These are phyloP conservation scores for Catocala sponsa DNA, from an alignment of 2,888 invertebrate genomes.

Conservation along the genomic window DNA sequence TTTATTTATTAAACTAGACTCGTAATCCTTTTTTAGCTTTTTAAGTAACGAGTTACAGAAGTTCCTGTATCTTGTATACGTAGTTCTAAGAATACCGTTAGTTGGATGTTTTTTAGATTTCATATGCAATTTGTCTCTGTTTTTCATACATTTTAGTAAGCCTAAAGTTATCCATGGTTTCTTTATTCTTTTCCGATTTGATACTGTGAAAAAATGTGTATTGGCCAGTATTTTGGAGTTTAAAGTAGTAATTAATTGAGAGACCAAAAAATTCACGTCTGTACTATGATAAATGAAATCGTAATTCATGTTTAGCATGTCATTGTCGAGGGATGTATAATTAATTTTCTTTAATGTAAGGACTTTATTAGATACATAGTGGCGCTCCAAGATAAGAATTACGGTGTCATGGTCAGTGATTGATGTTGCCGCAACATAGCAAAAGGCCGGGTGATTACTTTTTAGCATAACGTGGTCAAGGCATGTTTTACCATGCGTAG, in stretches of 20 bases:
- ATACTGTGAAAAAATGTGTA: background rate
- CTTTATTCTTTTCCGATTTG: constrained; percentile 11
- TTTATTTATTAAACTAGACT: constrained; percentile 3
- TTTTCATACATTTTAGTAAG: background rate
- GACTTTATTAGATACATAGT: background rate
- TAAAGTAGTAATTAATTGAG: background rate
- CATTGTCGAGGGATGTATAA: constrained; percentile 3
- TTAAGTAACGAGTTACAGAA: constrained; percentile 10
- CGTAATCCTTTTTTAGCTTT: constrained; percentile 4
- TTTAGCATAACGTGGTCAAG: constrained; percentile 18
- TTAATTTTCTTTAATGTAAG: constrained; percentile 2
- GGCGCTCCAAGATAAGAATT: background rate
- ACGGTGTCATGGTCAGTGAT: constrained; percentile 11
- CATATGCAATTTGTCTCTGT: constrained; percentile 12
- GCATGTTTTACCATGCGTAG: constrained; percentile 18
- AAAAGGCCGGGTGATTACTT: constrained; percentile 12
- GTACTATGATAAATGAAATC: constrained; percentile 1
- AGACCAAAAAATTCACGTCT: background rate
- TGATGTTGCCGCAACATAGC: constrained; percentile 15
- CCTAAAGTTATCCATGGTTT: constrained; percentile 12
- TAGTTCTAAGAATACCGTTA: constrained; percentile 15
- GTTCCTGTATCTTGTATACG: constrained; percentile 2
- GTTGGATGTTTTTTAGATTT: constrained; percentile 16
- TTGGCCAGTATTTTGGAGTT: constrained; percentile 5
- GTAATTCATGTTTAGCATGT: constrained; percentile 1